Percentiles rank a stretch among this genome's conserved stretches.
Evolutionary conservation across 2,797 vertebrate species (phyloP).

Genomic region (Neosilurus hyrtlii): DNA sequence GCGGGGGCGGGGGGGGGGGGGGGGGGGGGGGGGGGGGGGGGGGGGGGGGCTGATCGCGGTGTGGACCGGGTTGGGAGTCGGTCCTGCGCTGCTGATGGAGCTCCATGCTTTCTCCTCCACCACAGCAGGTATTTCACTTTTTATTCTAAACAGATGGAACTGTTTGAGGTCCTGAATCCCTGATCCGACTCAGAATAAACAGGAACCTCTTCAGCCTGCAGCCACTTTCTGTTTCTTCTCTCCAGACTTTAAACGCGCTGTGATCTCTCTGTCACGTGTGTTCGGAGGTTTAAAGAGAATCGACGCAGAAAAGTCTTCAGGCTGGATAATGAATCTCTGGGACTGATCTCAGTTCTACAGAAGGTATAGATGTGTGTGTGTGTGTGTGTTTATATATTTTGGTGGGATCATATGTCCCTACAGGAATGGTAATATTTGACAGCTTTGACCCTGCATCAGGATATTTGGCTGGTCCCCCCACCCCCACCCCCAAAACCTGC

Average conservation of each 20-base stretch:
- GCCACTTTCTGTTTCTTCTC: background rate
- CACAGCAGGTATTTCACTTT: constrained; percentile 11
- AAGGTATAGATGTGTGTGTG: background rate
- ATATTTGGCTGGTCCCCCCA: background rate
- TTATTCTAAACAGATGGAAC: background rate
- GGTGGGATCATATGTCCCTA: background rate
- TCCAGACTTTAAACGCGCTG: background rate
- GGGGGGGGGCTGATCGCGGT: background rate
- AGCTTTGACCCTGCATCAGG: background rate
- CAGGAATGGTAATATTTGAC: background rate
- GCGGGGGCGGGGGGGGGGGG: too few species aligned
- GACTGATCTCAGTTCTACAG: background rate
- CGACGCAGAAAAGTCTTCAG: background rate
- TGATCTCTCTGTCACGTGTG: too few species aligned
- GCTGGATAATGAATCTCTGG: background rate
- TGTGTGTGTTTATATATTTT: background rate
- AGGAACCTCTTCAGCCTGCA: background rate
- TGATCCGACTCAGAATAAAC: background rate
- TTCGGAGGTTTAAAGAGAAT: background rate
- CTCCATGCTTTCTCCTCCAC: background rate
- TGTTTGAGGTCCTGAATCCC: background rate
- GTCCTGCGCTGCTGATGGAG: background rate
- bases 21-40: background rate
- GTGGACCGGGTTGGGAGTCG: background rate
- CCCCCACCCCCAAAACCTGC: background rate